phyloP scores from a whole-genome alignment of 2,797 vertebrate genomes.

The Dryobates pubescens region DNA sequence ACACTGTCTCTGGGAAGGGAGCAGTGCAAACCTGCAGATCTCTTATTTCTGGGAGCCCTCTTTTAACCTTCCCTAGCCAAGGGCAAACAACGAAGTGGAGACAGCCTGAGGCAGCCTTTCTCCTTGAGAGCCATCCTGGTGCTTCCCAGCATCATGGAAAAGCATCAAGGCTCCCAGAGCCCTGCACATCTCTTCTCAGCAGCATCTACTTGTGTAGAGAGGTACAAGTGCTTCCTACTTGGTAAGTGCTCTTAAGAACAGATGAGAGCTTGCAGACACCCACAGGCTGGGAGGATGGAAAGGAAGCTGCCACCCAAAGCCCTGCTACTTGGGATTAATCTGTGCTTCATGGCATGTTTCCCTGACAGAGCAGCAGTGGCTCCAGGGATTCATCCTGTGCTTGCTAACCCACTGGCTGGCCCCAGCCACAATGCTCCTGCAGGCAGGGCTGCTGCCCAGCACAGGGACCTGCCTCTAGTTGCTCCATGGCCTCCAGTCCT shows the following conservation, averaged over 20 bases:
- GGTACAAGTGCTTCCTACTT: constrained; percentile 18
- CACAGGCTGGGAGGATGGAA: background rate
- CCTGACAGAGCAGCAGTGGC: background rate
- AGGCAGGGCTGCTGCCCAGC: background rate
- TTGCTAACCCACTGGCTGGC: background rate
- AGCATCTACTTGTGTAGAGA: constrained; percentile 8
- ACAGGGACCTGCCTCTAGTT: background rate
- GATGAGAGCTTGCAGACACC: constrained; percentile 11
- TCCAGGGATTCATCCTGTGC: background rate
- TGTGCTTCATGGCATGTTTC: background rate
- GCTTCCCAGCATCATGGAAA: background rate
- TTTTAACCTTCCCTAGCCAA: background rate
- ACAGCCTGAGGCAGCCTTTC: background rate
- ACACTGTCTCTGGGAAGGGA: background rate
- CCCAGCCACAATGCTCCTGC: background rate
- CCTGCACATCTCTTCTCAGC: background rate
- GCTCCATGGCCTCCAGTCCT: background rate
- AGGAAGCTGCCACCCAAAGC: background rate
- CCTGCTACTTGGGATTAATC: background rate
- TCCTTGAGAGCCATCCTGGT: background rate
- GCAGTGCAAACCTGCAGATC: background rate
- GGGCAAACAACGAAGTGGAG: background rate
- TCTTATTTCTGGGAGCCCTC: background rate
- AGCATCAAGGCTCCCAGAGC: background rate
- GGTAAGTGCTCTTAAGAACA: constrained; percentile 7